Evolutionary conservation across 2,113 vertebrate species (phyloP).

Genomic region (Sphaerodactylus townsendi): DNA sequence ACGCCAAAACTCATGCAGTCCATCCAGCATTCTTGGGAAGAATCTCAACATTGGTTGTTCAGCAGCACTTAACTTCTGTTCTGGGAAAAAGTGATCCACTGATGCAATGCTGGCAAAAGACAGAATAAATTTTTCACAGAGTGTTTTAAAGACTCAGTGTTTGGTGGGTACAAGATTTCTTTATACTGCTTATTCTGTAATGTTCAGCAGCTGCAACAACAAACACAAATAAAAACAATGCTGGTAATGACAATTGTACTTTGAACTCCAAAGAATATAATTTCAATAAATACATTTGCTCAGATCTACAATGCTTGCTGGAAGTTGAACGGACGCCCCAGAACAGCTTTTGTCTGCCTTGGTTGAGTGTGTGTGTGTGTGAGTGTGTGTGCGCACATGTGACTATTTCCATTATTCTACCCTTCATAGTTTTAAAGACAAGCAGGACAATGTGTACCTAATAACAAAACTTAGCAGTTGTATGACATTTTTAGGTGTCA

Average conservation of each 20-base stretch:
- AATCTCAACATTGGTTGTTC: background rate
- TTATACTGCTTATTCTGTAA: background rate
- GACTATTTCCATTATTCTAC: background rate
- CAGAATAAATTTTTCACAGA: no score
- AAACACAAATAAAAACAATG: background rate
- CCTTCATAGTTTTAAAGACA: background rate
- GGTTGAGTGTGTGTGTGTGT: background rate
- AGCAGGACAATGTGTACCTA: background rate
- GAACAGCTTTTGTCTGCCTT: background rate
- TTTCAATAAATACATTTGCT: constrained; percentile 21
- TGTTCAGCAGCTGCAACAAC: constrained; percentile 5
- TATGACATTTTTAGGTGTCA: no score
- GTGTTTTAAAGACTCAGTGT: no score
- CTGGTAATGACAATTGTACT: background rate
- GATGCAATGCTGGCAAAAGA: background rate
- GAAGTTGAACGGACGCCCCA: background rate
- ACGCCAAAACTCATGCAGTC: background rate
- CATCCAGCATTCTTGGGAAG: background rate
- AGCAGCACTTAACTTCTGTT: background rate
- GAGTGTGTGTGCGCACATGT: no score
- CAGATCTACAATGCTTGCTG: background rate
- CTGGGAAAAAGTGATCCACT: background rate
- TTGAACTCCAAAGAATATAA: constrained; percentile 16
- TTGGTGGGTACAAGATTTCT: no score
- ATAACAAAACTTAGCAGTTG: background rate